Percentiles rank a stretch among this genome's conserved stretches.
These are phyloP conservation scores for Bos indicus DNA, from an alignment of 2,113 vertebrate genomes.

Conservation along the genomic window DNA sequence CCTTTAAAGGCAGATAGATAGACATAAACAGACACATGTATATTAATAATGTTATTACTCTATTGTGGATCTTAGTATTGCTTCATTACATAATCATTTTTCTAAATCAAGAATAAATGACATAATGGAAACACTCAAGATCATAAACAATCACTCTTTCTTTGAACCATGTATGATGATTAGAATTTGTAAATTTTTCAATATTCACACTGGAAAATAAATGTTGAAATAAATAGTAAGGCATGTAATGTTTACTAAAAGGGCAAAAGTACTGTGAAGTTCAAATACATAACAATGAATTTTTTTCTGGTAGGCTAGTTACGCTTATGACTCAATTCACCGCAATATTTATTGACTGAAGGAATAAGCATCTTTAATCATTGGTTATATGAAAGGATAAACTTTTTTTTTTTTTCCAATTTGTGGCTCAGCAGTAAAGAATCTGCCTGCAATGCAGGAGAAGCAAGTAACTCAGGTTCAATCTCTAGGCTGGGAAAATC, in stretches of 20 bases:
- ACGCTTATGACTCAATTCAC: not conserved
- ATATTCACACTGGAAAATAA: not conserved
- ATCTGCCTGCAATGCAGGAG: not conserved
- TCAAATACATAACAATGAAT: not conserved
- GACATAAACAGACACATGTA: not conserved
- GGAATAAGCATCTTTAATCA: not conserved
- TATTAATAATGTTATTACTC: not conserved
- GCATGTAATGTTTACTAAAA: slow-evolving; percentile 1
- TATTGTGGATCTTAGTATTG: not conserved
- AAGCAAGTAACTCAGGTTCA: not conserved
- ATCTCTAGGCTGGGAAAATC: not conserved
- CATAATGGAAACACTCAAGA: not conserved
- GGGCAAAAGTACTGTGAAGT: not conserved
- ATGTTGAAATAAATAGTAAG: not conserved
- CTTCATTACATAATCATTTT: slow-evolving; percentile 7
- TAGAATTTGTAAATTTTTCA: not conserved
- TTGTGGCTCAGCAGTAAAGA: not conserved
- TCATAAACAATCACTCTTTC: not conserved
- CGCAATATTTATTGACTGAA: not conserved
- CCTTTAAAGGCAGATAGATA: not conserved
- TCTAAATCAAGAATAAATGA: slow-evolving; percentile 32
- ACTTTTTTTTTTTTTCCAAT: not conserved
- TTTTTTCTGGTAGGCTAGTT: not conserved
- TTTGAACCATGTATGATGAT: not conserved
- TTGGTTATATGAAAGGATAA: not conserved